Evolutionary conservation across 2,888 invertebrate genomes (phyloP).

Genomic region (Elaeidobius kamerunicus): DNA sequence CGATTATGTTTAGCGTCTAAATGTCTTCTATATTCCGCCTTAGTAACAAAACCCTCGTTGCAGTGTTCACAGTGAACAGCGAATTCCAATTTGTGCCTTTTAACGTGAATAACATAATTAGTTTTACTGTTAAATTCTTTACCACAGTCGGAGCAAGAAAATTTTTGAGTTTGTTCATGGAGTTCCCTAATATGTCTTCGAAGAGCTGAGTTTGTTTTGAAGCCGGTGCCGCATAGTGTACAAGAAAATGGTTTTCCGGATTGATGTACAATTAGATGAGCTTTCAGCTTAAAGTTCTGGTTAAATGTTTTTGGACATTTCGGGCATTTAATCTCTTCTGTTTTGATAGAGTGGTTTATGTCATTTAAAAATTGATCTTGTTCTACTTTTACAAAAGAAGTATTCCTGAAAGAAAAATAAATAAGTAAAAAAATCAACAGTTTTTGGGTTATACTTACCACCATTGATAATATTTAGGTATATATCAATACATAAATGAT

Average conservation of each 20-base stretch:
- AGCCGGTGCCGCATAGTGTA: conserved; percentile 11
- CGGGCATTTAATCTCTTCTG: conserved; percentile 16
- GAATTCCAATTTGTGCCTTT: conserved; percentile 20
- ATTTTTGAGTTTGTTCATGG: conserved; percentile 15
- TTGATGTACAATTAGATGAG: conserved; percentile 53
- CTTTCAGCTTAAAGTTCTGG: conserved; percentile 22
- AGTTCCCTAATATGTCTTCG: conserved; percentile 23
- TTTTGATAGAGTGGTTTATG: not conserved
- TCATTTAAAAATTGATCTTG: too few species aligned
- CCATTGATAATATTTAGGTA: too few species aligned
- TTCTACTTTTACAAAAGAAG: not conserved
- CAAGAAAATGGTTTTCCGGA: conserved; percentile 55
- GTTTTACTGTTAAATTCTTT: conserved; percentile 25
- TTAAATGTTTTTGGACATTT: conserved; percentile 19
- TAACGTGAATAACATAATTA: conserved; percentile 23
- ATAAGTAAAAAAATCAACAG: too few species aligned
- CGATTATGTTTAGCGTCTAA: conserved; percentile 25
- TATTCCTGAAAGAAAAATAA: too few species aligned
- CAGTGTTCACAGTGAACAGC: conserved; percentile 39
- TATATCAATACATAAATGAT: too few species aligned
- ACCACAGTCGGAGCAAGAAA: conserved; percentile 20
- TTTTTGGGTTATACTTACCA: too few species aligned
- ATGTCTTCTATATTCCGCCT: conserved; percentile 27
- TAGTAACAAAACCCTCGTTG: conserved; percentile 39
- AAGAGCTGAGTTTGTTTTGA: conserved; percentile 23